Evolutionary conservation across 2,888 invertebrate species (phyloP), one percentile per base, ranked within the genome.

Genomic region (Sisyra nigra): DNA sequence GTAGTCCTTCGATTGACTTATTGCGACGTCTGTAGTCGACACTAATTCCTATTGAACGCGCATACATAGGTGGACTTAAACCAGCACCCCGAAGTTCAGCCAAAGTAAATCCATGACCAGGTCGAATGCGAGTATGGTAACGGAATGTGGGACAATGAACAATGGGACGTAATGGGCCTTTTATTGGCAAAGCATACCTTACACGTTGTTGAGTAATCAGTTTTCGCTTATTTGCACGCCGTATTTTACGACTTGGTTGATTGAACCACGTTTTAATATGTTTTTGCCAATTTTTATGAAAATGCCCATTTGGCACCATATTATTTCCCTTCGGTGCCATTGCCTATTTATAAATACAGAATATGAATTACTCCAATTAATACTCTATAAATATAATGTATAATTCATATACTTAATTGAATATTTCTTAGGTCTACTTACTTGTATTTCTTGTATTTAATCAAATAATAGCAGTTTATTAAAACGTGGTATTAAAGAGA

Each of bases 211-310:
- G 81, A 32, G 85, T 69, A 24, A 24, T 24, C 24, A 24, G 7
- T 24, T 24, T 24, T 55, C 96, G 78, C 51, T 76, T 80, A 53
- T 75, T 72, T 54, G 80, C 79, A 53, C 96, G 76, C 49, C 92
- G 77, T 53, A 76, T 67, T 64, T 93, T 93, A 46, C 91, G 75
- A 46, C 88, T 88, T 36, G 96, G 94, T 57, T 97, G 96, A 59
- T 92, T 86, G 63, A 97, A 97, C 92, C 93, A 93, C 5, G 89
- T 89, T 62, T 81, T 87, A n/a, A 96, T 87, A 60, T 80, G 81
- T 49, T 80, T 71, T 67, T 94, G 88, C 96, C 96, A 97, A 71
- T 94, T 87, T 70, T 97, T 97, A 66, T 92, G 94, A 74, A 93
- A 96, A 69, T 97, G 96, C 63, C 82, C 89, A 79, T 93, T 92